Percentiles rank a stretch among this genome's conserved stretches.
phyloP scores from a whole-genome alignment of 1,140 invertebrate species.

The Drosophila grimshawi region DNA sequence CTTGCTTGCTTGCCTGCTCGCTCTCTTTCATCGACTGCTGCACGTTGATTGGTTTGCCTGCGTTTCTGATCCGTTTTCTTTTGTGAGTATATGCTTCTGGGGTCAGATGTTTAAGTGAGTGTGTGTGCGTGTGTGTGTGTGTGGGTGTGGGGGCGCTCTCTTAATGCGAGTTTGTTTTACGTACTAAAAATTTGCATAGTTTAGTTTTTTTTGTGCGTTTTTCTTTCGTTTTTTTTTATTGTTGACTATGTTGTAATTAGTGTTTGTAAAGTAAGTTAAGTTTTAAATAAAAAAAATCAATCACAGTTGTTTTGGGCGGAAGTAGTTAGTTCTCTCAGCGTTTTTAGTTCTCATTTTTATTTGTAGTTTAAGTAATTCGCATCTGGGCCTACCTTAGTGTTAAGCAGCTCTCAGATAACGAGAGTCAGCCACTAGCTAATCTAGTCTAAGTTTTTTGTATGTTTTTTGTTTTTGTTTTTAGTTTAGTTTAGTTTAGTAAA shows the following conservation, averaged over 20 bases:
- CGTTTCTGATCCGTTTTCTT: neutral
- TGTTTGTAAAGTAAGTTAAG: constrained; percentile 66
- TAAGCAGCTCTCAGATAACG: constrained; percentile 41
- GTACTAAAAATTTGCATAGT: constrained; percentile 75
- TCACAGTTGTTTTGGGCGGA: constrained; percentile 84
- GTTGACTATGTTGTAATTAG: constrained; percentile 57
- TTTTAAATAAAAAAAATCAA: constrained; percentile 76
- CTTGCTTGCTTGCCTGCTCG: no score
- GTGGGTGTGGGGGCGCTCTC: constrained; percentile 27
- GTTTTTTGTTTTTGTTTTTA: constrained; percentile 26
- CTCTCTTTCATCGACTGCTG: neutral
- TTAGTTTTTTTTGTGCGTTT: constrained; percentile 28
- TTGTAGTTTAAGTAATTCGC: constrained; percentile 71
- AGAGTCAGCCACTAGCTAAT: constrained; percentile 28
- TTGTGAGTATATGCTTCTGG: constrained; percentile 44
- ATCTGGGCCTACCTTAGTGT: constrained; percentile 63
- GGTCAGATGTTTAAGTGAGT: constrained; percentile 1
- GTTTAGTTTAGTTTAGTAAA: constrained; percentile 54
- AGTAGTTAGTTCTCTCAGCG: constrained; percentile 64
- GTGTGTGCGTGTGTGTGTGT: constrained; percentile 25
- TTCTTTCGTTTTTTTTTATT: constrained; percentile 26
- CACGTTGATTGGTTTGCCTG: neutral
- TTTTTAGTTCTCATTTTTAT: constrained; percentile 24
- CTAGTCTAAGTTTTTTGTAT: constrained; percentile 44
- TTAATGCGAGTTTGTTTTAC: constrained; percentile 43